Percentiles rank a stretch among this genome's conserved stretches.
phyloP scores from a whole-genome alignment of 1,140 invertebrate genomes.

The silkworm (Bombyx mori) region DNA sequence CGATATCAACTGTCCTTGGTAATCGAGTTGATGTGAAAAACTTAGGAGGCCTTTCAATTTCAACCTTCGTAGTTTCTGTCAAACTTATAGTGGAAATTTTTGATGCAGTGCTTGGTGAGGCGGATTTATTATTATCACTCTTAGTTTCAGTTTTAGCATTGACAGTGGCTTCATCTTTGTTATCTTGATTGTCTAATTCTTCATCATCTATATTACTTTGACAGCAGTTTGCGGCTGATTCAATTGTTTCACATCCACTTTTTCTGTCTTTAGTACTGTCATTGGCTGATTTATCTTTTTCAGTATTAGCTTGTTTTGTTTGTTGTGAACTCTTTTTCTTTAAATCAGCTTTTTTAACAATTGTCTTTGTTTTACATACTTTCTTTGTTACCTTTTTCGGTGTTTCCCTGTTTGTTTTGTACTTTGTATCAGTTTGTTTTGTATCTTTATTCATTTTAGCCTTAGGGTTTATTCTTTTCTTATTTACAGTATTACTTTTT shows the following conservation, averaged over 20 bases:
- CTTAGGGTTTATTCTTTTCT: conserved; percentile 30
- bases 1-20: conserved; percentile 58
- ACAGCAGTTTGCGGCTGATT: conserved; percentile 14
- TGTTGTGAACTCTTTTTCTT: conserved; percentile 30
- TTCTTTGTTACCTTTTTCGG: conserved; percentile 36
- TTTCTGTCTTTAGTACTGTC: conserved; percentile 17
- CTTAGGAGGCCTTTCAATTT: conserved; percentile 55
- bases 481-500: conserved; percentile 31
- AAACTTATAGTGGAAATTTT: conserved; percentile 14
- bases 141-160: conserved; percentile 4
- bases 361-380: conserved; percentile 42
- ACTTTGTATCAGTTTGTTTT: conserved; percentile 44
- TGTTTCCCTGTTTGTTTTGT: conserved; percentile 52
- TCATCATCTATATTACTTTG: conserved; percentile 16
- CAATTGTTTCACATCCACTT: conserved; percentile 12
- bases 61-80: conserved; percentile 40
- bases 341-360: conserved; percentile 35
- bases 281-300: conserved; percentile 17
- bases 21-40: conserved; percentile 61
- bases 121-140: background rate
- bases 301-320: conserved; percentile 12
- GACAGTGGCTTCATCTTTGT: conserved; percentile 14
- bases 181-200: conserved; percentile 15
- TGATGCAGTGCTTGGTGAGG: background rate
- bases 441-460: conserved; percentile 24